A percentile compares a stretch with the other conserved stretches of the same genome.
phyloP scores from a whole-genome alignment of 2,113 vertebrate species.

The Cranoglanis bouderius region DNA sequence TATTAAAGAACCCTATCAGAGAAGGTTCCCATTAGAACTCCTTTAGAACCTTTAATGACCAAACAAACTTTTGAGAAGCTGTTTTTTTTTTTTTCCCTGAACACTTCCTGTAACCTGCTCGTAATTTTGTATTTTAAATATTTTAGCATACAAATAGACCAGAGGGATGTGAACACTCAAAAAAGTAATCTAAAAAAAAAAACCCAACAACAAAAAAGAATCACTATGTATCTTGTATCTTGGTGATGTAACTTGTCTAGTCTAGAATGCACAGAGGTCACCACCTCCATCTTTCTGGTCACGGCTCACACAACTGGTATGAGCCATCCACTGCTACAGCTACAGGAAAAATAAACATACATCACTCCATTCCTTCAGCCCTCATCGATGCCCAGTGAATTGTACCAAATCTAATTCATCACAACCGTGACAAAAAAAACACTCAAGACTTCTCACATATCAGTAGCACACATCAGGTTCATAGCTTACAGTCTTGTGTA shows the following conservation, averaged over 20 bases:
- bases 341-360: slow-evolving; percentile 17
- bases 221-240: not conserved
- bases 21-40: not conserved
- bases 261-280: not conserved
- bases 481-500: not conserved
- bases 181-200: not conserved
- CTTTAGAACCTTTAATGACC: not conserved
- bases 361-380: not conserved
- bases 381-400: no score
- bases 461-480: not conserved
- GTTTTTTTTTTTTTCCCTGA: not conserved
- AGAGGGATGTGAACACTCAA: not conserved
- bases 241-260: not conserved
- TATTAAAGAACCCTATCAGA: not conserved
- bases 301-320: not conserved
- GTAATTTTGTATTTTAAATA: no score
- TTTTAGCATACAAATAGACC: not conserved
- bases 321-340: not conserved
- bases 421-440: not conserved
- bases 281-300: not conserved
- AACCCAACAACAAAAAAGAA: not conserved
- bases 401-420: not conserved
- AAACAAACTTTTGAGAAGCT: not conserved
- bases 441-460: not conserved
- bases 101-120: not conserved